Evolutionary conservation across 2,113 vertebrate genomes (phyloP).

Genomic region (Myrmecophaga tridactyla): DNA sequence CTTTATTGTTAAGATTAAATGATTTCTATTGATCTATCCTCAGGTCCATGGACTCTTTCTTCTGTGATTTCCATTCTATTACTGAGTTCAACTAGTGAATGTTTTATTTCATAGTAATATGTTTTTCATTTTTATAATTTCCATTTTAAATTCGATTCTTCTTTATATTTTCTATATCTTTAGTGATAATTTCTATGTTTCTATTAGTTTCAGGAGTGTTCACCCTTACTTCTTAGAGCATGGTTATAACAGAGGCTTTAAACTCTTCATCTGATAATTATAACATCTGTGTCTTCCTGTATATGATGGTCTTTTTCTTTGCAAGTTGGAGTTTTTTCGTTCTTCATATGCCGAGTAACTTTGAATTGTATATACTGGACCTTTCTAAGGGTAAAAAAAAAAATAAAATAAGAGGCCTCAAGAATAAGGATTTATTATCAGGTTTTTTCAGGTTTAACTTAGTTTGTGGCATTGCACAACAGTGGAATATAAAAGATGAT

Average conservation of each 20-base stretch:
- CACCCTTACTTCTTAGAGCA: neutral
- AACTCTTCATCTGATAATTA: neutral
- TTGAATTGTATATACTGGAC: neutral
- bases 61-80: neutral
- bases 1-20: neutral
- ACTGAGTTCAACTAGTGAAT: neutral
- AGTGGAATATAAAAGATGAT: neutral
- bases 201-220: neutral
- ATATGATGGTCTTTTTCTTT: neutral
- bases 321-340: neutral
- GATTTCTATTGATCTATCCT: neutral
- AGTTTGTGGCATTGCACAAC: neutral
- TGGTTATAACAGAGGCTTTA: neutral
- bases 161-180: neutral
- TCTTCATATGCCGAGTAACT: neutral
- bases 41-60: neutral
- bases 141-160: neutral
- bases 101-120: neutral
- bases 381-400: slow-evolving; percentile 8
- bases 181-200: neutral
- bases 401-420: neutral
- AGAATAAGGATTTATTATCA: neutral
- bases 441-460: neutral
- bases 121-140: neutral
- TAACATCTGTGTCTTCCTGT: neutral